Conservation (phyloP, 2,888 invertebrate species). For the Sphecodes monilicornis region DNA sequence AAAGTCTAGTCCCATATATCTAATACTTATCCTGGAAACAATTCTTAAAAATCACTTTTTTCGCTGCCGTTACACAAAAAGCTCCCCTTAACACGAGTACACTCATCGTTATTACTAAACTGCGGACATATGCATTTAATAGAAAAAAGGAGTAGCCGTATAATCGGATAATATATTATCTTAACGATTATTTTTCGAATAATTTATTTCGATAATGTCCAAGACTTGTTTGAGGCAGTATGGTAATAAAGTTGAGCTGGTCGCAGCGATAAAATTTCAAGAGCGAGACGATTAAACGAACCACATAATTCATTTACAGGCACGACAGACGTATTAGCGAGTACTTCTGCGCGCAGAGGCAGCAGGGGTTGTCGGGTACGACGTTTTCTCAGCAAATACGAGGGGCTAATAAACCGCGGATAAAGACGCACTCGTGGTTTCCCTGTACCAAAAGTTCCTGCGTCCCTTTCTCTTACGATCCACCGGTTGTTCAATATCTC, state of each 20-base stretch:
- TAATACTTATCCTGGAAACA: no score
- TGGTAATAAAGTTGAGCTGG: neutral
- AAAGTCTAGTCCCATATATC: no score
- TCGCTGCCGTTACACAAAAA: no score
- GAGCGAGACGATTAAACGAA: neutral
- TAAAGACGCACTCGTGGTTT: slow-evolving; percentile 19
- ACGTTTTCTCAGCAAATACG: slow-evolving; percentile 25
- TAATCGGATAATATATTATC: no score
- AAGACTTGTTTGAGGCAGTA: neutral
- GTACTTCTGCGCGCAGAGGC: slow-evolving; percentile 4
- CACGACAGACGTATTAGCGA: slow-evolving; percentile 6
- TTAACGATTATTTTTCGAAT: no score
- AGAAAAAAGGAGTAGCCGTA: no score
- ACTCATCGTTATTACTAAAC: no score
- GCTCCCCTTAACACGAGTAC: no score
- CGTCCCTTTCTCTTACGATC: slow-evolving; percentile 2
- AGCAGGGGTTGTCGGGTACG: neutral
- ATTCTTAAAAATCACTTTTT: no score
- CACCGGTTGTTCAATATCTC: slow-evolving; percentile 31
- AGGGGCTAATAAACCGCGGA: slow-evolving; percentile 28
- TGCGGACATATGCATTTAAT: no score
- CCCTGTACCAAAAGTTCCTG: neutral
- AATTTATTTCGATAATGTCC: no score
- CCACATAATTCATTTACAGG: slow-evolving; percentile 1
- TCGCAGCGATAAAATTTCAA: neutral